Percentiles rank a stretch among this genome's conserved stretches.
These are phyloP conservation scores for Ophraella communa DNA, from an alignment of 2,888 invertebrate species.

Conservation along the genomic window DNA sequence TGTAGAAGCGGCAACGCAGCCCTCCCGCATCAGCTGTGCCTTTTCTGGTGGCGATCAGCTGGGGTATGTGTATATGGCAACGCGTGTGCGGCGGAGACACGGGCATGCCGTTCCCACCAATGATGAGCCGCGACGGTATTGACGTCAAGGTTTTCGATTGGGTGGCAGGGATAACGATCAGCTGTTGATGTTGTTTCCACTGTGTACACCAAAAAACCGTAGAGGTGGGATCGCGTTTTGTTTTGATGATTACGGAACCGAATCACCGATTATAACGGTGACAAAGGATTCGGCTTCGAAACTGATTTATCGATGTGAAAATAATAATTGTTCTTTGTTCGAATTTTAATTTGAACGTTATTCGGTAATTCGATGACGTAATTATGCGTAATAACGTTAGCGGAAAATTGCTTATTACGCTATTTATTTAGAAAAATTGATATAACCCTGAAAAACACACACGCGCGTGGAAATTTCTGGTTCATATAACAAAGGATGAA, in stretches of 20 bases:
- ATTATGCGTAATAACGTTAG: not conserved
- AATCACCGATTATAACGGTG: slow-evolving; percentile 12
- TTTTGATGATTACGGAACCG: slow-evolving; percentile 25
- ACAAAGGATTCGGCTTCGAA: slow-evolving; percentile 17
- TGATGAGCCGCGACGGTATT: slow-evolving; percentile 34
- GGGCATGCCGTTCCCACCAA: slow-evolving; percentile 38
- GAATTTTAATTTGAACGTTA: not conserved
- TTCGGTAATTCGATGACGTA: not conserved
- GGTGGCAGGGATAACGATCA: slow-evolving; percentile 45
- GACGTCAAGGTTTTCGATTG: slow-evolving; percentile 40
- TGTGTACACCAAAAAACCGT: not conserved
- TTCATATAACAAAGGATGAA: not conserved
- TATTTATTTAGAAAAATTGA: not conserved
- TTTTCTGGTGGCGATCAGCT: slow-evolving; percentile 49
- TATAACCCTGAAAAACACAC: not conserved
- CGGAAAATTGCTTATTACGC: not conserved
- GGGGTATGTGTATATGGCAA: slow-evolving; percentile 47
- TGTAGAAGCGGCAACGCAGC: slow-evolving; percentile 32
- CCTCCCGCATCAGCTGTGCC: slow-evolving; percentile 45
- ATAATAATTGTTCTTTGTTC: slow-evolving; percentile 5
- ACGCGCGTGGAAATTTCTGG: not conserved
- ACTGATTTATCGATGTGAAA: not conserved
- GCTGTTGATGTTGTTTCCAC: slow-evolving; percentile 43
- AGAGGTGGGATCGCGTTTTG: slow-evolving; percentile 20
- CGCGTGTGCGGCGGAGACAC: slow-evolving; percentile 33